Base-by-base conservation (phyloP, 2,888 invertebrate species). In the Vesta saturnalis region DNA sequence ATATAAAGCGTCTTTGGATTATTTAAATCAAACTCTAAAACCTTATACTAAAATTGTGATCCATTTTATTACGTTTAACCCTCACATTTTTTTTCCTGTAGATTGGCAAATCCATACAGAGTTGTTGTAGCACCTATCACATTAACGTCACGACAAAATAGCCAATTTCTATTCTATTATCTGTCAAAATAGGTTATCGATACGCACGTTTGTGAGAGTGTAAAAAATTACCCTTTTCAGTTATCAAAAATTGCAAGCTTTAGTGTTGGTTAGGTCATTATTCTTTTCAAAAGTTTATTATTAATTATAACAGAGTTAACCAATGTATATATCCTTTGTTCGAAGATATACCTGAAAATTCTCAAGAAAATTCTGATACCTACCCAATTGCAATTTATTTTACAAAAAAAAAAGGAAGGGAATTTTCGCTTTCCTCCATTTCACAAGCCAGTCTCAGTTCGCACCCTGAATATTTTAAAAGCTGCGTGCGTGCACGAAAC, bases 131-230 rank as follows among this genome's bases (percentile, higher is more conserved):
- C 43, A 1, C 12, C 43, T 78, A 74, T 76, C 76, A 72, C 76
- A 74, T 78, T 77, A 76, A 64, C 69, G 74, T 73, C 75, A 69
- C 76, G 77, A 77, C 77, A 78, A 79, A 80, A 78, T 79, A 79
- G 77, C 78, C 81, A 80, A 81, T 81, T 81, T 79, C 80, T 79
- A 80, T 81, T 80, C 80, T 80, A 81, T 80, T 80, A 81, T 80
- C 79, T 79, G 80, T 81, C 81, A 80, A 80, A 81, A 80, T 79
- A 78, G 79, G 77, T 77, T 71, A 73, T 64, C 75, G 77, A 76
- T 73, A 62, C 67, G 73, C 72, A 65, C 73, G 71, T 70, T 70
- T 74, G n/a, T n/a, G n/a, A n/a, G n/a, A n/a, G n/a, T n/a, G n/a
- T n/a, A n/a, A n/a, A n/a, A n/a, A n/a, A n/a, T n/a, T n/a, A n/a